These are phyloP conservation scores for Apotomis turbidana DNA, from an alignment of 2,888 invertebrate species.

Conservation along the genomic window DNA sequence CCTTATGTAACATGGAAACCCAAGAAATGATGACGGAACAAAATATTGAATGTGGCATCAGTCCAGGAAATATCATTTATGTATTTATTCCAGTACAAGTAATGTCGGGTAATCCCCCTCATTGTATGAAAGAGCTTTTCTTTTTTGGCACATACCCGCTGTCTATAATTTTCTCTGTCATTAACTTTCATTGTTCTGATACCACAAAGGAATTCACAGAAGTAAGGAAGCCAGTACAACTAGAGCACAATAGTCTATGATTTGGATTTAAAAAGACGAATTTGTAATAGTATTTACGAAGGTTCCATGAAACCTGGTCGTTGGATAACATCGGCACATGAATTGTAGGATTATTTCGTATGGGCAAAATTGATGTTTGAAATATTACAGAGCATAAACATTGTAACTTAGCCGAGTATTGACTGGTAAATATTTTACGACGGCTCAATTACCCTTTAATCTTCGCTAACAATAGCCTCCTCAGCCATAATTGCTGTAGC, in stretches of 20 bases:
- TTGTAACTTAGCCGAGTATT: slow-evolving; percentile 32
- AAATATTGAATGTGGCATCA: slow-evolving; percentile 27
- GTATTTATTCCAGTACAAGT: slow-evolving; percentile 37
- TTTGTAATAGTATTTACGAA: background rate
- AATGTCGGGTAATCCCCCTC: slow-evolving; percentile 24
- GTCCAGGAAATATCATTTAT: slow-evolving; percentile 33
- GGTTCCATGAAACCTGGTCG: background rate
- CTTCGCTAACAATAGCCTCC: slow-evolving; percentile 37
- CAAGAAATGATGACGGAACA: slow-evolving; percentile 6
- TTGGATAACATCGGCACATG: slow-evolving; percentile 1
- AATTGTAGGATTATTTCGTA: slow-evolving; percentile 9
- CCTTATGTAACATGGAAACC: background rate
- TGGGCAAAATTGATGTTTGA: background rate
- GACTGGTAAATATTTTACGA: slow-evolving; percentile 37
- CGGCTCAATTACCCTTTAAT: slow-evolving; percentile 40
- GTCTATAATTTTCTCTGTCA: slow-evolving; percentile 41
- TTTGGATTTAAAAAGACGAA: slow-evolving; percentile 11
- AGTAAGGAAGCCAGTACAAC: slow-evolving; percentile 38
- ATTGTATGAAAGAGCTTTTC: slow-evolving; percentile 33
- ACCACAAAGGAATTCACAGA: slow-evolving; percentile 33
- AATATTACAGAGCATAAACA: slow-evolving; percentile 17
- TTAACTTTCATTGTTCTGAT: slow-evolving; percentile 41
- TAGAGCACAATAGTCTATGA: slow-evolving; percentile 22
- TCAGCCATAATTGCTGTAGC: slow-evolving; percentile 39
- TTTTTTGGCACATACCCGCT: slow-evolving; percentile 38